phyloP scores from a whole-genome alignment of 2,888 invertebrate species.

The Stenichneumon culpator region DNA sequence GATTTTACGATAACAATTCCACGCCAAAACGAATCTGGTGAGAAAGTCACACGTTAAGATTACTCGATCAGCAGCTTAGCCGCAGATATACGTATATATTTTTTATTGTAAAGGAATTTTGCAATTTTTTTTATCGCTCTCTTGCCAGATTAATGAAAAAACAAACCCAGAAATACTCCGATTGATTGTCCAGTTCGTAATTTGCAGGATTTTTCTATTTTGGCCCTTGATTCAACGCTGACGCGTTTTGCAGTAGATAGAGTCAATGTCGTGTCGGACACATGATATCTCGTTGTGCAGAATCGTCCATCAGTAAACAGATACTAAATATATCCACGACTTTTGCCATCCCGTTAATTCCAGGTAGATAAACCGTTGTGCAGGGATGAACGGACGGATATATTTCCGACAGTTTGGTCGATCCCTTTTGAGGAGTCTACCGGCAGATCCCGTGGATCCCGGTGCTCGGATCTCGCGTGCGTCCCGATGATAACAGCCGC shows the following conservation, averaged over 20 bases:
- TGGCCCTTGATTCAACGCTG: neutral
- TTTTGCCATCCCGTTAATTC: slow-evolving; percentile 33
- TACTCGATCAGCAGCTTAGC: no score
- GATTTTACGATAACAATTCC: no score
- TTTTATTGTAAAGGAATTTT: no score
- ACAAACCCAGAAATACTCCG: no score
- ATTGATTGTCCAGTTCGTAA: neutral
- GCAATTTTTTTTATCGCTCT: no score
- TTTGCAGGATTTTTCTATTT: neutral
- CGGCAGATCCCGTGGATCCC: slow-evolving; percentile 54
- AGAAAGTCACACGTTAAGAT: no score
- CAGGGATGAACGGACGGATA: slow-evolving; percentile 40
- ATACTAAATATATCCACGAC: neutral
- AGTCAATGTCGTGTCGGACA: neutral
- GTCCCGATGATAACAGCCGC: slow-evolving; percentile 60
- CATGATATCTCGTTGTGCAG: slow-evolving; percentile 12
- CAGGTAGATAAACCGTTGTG: slow-evolving; percentile 39
- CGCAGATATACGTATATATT: no score
- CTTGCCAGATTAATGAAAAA: no score
- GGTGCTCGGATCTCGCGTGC: slow-evolving; percentile 60
- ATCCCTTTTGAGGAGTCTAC: slow-evolving; percentile 78
- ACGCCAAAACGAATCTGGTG: no score
- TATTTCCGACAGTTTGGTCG: slow-evolving; percentile 64
- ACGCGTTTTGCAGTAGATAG: slow-evolving; percentile 5
- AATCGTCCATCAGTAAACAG: slow-evolving; percentile 14